Conservation (phyloP, 2,888 invertebrate species). For the Thecocarcelia acutangulata region DNA sequence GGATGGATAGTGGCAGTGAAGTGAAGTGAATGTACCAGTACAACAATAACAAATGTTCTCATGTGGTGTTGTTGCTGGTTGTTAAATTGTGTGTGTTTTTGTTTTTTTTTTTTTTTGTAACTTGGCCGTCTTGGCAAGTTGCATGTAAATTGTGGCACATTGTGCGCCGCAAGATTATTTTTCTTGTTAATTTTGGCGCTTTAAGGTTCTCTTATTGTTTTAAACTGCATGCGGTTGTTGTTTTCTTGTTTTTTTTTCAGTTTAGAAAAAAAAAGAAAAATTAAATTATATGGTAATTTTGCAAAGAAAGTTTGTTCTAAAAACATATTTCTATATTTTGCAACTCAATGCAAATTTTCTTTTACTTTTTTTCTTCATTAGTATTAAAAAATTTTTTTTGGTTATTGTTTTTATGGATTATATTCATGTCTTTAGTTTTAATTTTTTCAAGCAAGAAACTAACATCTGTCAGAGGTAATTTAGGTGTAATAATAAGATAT, state of each 20-base stretch:
- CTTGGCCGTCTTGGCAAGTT: constrained; percentile 29
- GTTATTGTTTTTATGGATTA: too few species aligned
- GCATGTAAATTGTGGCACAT: constrained; percentile 12
- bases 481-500: too few species aligned
- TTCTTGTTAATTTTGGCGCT: constrained; percentile 19
- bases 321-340: constrained; percentile 50
- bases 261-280: constrained; percentile 42
- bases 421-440: too few species aligned
- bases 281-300: constrained; percentile 50
- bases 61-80: too few species aligned
- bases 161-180: constrained; percentile 37
- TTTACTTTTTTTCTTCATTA: neutral
- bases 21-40: constrained; percentile 13
- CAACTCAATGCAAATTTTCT: constrained; percentile 24
- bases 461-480: too few species aligned
- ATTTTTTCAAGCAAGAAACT: too few species aligned
- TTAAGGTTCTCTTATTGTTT: constrained; percentile 19
- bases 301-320: constrained; percentile 62
- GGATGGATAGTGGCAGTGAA: constrained; percentile 26
- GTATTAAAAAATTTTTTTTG: neutral
- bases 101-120: constrained; percentile 9
- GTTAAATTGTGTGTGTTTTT: constrained; percentile 7
- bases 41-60: constrained; percentile 36
- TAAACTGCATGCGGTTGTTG: constrained; percentile 43
- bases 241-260: constrained; percentile 11